Percentiles rank a stretch among this genome's conserved stretches.
These are phyloP conservation scores for Saccostrea echinata DNA, from an alignment of 1,140 invertebrate genomes.

Conservation along the genomic window DNA sequence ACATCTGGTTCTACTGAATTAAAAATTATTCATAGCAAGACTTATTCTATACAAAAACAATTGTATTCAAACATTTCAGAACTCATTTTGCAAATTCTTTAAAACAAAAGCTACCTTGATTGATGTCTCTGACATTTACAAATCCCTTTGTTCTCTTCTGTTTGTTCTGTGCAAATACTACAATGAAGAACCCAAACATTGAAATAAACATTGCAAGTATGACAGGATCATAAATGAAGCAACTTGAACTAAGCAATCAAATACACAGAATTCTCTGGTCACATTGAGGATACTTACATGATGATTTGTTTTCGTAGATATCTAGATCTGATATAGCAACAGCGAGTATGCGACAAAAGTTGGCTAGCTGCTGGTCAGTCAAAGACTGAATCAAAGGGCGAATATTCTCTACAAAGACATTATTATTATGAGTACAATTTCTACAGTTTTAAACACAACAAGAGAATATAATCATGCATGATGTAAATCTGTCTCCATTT, in stretches of 20 bases:
- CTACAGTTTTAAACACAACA: too few relatives aligned
- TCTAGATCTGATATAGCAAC: conserved; percentile 79
- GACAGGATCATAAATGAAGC: neutral
- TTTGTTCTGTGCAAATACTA: conserved; percentile 79
- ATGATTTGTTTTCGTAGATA: conserved; percentile 79
- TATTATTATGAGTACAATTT: neutral
- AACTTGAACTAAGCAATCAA: neutral
- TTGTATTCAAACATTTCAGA: too few relatives aligned
- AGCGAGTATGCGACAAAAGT: conserved; percentile 79
- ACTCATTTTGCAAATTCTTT: neutral
- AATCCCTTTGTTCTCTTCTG: conserved; percentile 78
- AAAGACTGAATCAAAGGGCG: conserved; percentile 72
- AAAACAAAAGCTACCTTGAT: conserved; percentile 71
- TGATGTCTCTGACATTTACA: conserved; percentile 78
- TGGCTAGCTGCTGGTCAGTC: conserved; percentile 76
- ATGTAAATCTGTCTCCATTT: too few relatives aligned
- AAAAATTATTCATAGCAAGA: too few relatives aligned
- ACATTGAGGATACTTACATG: conserved; percentile 70
- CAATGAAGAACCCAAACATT: conserved; percentile 53
- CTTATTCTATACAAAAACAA: too few relatives aligned
- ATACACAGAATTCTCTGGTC: neutral
- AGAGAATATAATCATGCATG: too few relatives aligned
- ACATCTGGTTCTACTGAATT: too few relatives aligned
- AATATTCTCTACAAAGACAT: conserved; percentile 73
- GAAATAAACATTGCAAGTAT: neutral